A percentile compares a stretch with the other conserved stretches of the same genome.
Evolutionary conservation across 1,140 invertebrate genomes (phyloP).

Genomic region (Ridgeia piscesae): DNA sequence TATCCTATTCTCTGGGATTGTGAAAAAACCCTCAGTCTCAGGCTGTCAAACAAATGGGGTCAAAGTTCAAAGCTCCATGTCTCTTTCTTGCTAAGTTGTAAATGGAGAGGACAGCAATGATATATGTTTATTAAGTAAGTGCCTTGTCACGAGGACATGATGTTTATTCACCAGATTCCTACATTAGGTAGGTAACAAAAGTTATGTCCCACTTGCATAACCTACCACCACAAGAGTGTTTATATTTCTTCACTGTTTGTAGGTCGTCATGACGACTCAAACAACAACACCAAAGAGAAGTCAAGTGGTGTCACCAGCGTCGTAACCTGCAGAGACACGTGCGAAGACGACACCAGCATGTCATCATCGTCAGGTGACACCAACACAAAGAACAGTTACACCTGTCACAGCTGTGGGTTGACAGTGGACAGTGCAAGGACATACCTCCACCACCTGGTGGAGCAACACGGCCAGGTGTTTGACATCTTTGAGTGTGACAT

Average conservation of each 20-base stretch:
- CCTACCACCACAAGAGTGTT: neutral
- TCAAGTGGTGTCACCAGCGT: neutral
- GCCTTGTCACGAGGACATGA: neutral
- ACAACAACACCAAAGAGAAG: neutral
- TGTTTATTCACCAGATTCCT: too few relatives aligned
- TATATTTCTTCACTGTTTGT: neutral
- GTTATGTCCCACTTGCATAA: neutral
- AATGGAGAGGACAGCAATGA: neutral
- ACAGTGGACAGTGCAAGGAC: neutral
- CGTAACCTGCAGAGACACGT: neutral
- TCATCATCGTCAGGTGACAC: neutral
- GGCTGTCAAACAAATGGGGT: neutral
- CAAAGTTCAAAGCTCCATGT: neutral
- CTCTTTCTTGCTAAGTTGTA: neutral
- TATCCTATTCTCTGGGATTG: neutral
- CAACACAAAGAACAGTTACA: neutral
- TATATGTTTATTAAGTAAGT: neutral
- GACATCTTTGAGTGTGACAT: slow-evolving; percentile 17
- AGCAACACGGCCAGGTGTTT: neutral
- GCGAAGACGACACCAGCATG: neutral
- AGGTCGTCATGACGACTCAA: neutral
- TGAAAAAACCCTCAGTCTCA: neutral
- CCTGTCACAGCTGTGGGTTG: slow-evolving; percentile 6
- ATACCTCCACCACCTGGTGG: slow-evolving; percentile 8
- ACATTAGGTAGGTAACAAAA: neutral